Evolutionary conservation across 1,140 invertebrate species (phyloP), one percentile per base, ranked within the genome.

Genomic region (Diabrotica virgifera): DNA sequence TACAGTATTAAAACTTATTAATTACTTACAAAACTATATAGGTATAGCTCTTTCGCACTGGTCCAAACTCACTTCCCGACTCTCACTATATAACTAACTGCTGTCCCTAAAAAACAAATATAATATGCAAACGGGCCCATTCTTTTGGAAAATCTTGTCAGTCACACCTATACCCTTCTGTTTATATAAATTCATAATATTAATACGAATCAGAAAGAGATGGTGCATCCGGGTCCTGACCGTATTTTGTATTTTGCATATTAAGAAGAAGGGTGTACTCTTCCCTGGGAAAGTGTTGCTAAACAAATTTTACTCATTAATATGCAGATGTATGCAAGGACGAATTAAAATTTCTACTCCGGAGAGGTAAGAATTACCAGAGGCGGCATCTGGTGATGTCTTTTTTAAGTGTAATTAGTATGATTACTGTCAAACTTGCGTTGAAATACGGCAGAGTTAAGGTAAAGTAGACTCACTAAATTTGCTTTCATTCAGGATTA

Each of bases 131-230:
- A 13, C 58, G 37, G 10, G 36, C 36, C 55, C 36, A 63, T 66
- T 66, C 64, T 66, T 63, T 66, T 36, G 59, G 62, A 59, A 68
- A 73, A 73, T 71, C 70, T 66, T 67, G 70, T 73, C 72, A 66
- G 72, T 73, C 72, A 73, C 72, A 73, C 72, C 70, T 73, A 63
- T 67, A 71, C 72, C 72, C 72, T 68, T 73, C 70, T 73, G 67
- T 73, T 71, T 68, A 68, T 64, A 54, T 57, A 63, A 60, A 64
- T 59, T 55, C 56, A 50, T 52, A 52, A 59, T 37, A 61, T 64
- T 64, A 61, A 62, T 64, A 61, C 53, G 52, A 56, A 61, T 60
- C 57, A 52, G 40, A 61, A 53, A 56, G 37, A 24, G 56, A 68
- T 60, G 46, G 53, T 63, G 58, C 59, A 57, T 62, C 55, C 64